phyloP scores from a whole-genome alignment of 2,797 vertebrate species.

The Melanotaenia boesemani region DNA sequence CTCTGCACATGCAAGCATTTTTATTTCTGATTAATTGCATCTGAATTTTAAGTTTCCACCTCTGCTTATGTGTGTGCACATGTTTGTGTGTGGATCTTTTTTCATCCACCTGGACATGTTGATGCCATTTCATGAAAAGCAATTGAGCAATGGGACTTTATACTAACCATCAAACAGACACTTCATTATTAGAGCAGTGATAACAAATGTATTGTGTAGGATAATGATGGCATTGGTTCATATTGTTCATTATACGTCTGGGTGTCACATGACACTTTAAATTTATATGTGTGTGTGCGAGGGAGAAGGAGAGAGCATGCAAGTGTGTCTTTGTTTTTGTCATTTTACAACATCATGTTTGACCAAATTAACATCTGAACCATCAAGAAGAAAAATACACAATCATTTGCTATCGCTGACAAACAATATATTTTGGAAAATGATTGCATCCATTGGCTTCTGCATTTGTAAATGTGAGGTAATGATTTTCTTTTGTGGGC shows the following conservation, averaged over 20 bases:
- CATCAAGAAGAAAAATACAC: slow-evolving; percentile 77
- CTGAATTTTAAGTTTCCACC: slow-evolving; percentile 52
- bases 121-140: slow-evolving; percentile 77
- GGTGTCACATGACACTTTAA: slow-evolving; percentile 69
- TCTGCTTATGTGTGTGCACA: slow-evolving; percentile 25
- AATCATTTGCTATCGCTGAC: slow-evolving; percentile 76
- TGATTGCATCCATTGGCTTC: slow-evolving; percentile 73
- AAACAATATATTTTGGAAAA: slow-evolving; percentile 81
- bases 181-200: slow-evolving; percentile 79
- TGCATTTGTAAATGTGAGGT: slow-evolving; percentile 76
- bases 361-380: slow-evolving; percentile 79
- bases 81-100: slow-evolving; percentile 13
- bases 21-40: slow-evolving; percentile 71
- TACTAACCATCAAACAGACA: slow-evolving; percentile 79
- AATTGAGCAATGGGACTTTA: slow-evolving; percentile 78
- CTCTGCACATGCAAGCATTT: slow-evolving; percentile 49
- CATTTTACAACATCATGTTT: slow-evolving; percentile 79
- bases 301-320: slow-evolving; percentile 11
- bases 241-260: slow-evolving; percentile 79
- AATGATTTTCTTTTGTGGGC: slow-evolving; percentile 73
- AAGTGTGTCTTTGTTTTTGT: slow-evolving; percentile 70
- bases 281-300: slow-evolving; percentile 48
- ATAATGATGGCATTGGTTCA: slow-evolving; percentile 80
- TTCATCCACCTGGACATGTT: slow-evolving; percentile 66
- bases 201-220: slow-evolving; percentile 81